phyloP scores from a whole-genome alignment of 2,797 vertebrate genomes.

The Tachyglossus aculeatus region DNA sequence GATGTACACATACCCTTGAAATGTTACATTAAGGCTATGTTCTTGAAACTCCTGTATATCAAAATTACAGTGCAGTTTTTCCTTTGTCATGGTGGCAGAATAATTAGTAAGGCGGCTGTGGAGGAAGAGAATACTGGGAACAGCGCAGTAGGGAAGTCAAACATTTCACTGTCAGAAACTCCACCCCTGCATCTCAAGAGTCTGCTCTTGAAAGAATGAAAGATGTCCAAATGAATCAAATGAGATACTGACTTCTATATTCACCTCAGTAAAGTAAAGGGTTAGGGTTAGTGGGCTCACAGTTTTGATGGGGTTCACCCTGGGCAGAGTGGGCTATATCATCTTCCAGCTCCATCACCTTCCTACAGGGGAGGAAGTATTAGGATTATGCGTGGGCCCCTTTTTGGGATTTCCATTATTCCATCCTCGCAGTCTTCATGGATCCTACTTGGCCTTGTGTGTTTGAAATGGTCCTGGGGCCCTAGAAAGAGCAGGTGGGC shows the following conservation, averaged over 20 bases:
- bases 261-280: background rate
- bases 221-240: background rate
- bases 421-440: too few species aligned
- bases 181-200: background rate
- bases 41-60: slow-evolving; percentile 22
- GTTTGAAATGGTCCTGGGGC: too few species aligned
- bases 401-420: background rate
- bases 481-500: too few species aligned
- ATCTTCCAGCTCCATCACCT: background rate
- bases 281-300: background rate
- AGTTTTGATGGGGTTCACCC: background rate
- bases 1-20: slow-evolving; percentile 15
- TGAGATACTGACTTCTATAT: background rate
- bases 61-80: background rate
- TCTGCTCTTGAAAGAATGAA: background rate
- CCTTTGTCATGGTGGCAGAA: slow-evolving; percentile 15
- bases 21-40: slow-evolving; percentile 12
- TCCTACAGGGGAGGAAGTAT: background rate
- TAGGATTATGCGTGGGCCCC: background rate
- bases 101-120: slow-evolving; percentile 46
- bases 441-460: too few species aligned
- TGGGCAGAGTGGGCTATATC: background rate
- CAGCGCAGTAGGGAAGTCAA: slow-evolving; percentile 5
- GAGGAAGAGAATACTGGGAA: background rate
- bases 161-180: slow-evolving; percentile 1